Evolutionary conservation across 2,888 invertebrate species (phyloP).

Genomic region (Andrena camellia): DNA sequence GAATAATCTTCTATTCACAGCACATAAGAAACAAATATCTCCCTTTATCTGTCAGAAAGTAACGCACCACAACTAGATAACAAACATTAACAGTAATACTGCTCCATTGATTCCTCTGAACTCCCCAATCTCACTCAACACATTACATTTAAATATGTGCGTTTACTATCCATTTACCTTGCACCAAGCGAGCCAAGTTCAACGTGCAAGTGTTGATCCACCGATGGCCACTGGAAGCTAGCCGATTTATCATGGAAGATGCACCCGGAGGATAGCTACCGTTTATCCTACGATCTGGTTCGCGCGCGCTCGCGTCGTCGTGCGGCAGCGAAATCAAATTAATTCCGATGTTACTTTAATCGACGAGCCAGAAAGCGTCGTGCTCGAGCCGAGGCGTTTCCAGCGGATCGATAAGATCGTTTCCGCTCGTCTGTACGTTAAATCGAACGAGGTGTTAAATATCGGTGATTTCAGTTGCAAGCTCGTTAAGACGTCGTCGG

Average conservation of each 20-base stretch:
- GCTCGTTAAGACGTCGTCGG: slow-evolving; percentile 44
- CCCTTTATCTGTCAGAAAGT: too few relatives aligned
- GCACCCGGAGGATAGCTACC: neutral
- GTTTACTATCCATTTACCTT: too few relatives aligned
- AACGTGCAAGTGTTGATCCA: neutral
- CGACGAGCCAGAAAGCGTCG: slow-evolving; percentile 32
- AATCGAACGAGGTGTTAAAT: slow-evolving; percentile 48
- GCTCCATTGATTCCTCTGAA: too few relatives aligned
- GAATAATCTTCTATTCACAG: too few relatives aligned
- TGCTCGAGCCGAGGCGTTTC: slow-evolving; percentile 6
- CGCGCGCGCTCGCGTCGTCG: neutral
- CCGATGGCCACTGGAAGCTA: neutral
- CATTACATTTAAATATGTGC: too few relatives aligned
- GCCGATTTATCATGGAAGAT: neutral
- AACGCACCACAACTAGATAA: too few relatives aligned
- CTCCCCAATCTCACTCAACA: too few relatives aligned
- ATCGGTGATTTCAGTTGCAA: slow-evolving; percentile 39
- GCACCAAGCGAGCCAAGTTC: neutral
- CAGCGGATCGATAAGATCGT: slow-evolving; percentile 39
- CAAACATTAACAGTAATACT: too few relatives aligned
- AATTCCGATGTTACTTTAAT: slow-evolving; percentile 42
- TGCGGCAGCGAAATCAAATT: slow-evolving; percentile 24
- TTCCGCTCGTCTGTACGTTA: slow-evolving; percentile 10
- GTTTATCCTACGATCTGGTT: slow-evolving; percentile 37
- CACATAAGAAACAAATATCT: too few relatives aligned